Percentiles rank a stretch among this genome's conserved stretches.
phyloP scores from a whole-genome alignment of 2,888 invertebrate species.

The Pedicia rivosa region DNA sequence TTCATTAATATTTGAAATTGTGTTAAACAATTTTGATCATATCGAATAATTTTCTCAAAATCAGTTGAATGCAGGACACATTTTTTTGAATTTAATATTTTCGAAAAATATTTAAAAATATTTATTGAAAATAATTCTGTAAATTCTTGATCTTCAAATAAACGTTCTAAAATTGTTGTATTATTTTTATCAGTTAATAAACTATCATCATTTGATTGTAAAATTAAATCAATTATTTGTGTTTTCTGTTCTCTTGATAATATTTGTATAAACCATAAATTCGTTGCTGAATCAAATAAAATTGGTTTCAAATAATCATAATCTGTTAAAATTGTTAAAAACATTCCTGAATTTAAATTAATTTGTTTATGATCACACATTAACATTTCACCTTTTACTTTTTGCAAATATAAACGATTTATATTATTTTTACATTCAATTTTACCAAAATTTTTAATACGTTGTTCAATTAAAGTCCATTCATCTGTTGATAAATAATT shows the following conservation, averaged over 20 bases:
- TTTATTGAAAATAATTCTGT: slow-evolving; percentile 19
- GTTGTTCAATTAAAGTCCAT: slow-evolving; percentile 24
- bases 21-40: too few species aligned
- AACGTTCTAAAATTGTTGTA: slow-evolving; percentile 5
- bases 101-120: slow-evolving; percentile 16
- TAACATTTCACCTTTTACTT: slow-evolving; percentile 15
- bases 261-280: slow-evolving; percentile 16
- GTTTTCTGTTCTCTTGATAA: slow-evolving; percentile 19
- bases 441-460: slow-evolving; percentile 28
- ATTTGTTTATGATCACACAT: slow-evolving; percentile 9
- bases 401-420: slow-evolving; percentile 22
- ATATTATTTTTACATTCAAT: slow-evolving; percentile 20
- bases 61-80: too few species aligned
- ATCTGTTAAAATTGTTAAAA: slow-evolving; percentile 13
- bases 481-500: slow-evolving; percentile 20
- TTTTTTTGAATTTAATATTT: neutral
- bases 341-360: slow-evolving; percentile 12
- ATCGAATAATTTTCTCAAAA: too few species aligned
- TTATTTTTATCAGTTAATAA: slow-evolving; percentile 7
- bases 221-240: slow-evolving; percentile 12
- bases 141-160: slow-evolving; percentile 17
- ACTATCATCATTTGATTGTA: slow-evolving; percentile 6
- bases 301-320: slow-evolving; percentile 14
- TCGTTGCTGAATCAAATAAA: slow-evolving; percentile 12
- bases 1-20: too few species aligned